phyloP scores from a whole-genome alignment of 2,888 invertebrate genomes.

The Melieria omissa region DNA sequence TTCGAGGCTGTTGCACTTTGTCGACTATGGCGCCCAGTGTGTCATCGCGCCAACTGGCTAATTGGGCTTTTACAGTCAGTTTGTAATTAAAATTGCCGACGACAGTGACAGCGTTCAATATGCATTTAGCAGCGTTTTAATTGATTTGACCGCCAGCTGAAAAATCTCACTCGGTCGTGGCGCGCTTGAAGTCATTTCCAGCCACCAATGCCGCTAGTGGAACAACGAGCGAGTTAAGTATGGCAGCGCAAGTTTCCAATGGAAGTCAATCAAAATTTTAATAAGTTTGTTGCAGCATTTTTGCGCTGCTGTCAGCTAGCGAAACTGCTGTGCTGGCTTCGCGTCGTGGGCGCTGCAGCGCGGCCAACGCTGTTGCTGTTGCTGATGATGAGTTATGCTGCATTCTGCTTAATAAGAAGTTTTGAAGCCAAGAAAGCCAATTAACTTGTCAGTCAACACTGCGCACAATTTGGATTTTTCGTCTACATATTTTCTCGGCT shows the following conservation, averaged over 20 bases:
- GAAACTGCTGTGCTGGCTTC: not conserved
- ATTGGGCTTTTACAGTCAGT: no score
- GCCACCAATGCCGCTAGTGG: not conserved
- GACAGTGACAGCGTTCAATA: no score
- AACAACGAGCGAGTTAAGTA: not conserved
- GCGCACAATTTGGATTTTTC: constrained; percentile 27
- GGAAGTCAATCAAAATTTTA: constrained; percentile 50
- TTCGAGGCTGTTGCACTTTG: no score
- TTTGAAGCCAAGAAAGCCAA: constrained; percentile 56
- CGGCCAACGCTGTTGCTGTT: not conserved
- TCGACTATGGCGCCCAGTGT: no score
- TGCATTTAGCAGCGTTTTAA: no score
- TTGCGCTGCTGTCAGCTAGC: constrained; percentile 14
- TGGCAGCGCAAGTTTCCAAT: constrained; percentile 48
- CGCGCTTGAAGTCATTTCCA: no score
- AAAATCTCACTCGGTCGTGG: no score
- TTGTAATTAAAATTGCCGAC: no score
- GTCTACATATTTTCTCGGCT: not conserved
- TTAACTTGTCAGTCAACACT: constrained; percentile 61
- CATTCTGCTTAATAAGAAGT: constrained; percentile 53
- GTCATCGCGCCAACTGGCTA: no score
- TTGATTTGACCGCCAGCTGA: no score
- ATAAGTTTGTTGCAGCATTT: constrained; percentile 38
- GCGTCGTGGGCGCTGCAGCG: constrained; percentile 5
- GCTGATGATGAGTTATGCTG: constrained; percentile 31